Conservation (phyloP, 2,888 invertebrate genomes). For the Gnatocerus cornutus region DNA sequence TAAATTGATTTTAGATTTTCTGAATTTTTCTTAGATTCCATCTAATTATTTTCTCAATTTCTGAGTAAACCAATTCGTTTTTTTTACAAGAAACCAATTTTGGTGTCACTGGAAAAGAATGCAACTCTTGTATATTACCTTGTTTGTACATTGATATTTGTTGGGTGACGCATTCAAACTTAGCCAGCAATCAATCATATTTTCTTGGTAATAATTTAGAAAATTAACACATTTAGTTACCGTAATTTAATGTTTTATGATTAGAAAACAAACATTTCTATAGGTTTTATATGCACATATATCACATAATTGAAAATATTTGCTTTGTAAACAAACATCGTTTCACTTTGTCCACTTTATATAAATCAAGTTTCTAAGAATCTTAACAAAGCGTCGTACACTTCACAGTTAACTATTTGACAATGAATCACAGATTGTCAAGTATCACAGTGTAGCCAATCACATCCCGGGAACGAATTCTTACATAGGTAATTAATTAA, state of each 20-base stretch:
- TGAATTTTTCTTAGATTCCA: too few relatives aligned
- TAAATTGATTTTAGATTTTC: too few relatives aligned
- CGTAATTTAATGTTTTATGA: background rate
- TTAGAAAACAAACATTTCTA: too few relatives aligned
- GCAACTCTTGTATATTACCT: too few relatives aligned
- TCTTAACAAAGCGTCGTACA: background rate
- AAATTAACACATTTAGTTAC: background rate
- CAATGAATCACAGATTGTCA: conserved; percentile 9
- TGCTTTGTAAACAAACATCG: background rate
- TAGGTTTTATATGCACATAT: too few relatives aligned
- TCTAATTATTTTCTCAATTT: too few relatives aligned
- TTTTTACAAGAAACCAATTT: too few relatives aligned
- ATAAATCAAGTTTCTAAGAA: conserved; percentile 3
- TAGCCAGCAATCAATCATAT: background rate
- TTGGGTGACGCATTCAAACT: too few relatives aligned
- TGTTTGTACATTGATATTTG: too few relatives aligned
- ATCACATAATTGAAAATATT: background rate
- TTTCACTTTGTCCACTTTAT: background rate
- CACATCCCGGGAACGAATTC: conserved; percentile 8
- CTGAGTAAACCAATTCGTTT: too few relatives aligned
- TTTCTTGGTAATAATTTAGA: background rate
- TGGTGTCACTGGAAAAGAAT: too few relatives aligned
- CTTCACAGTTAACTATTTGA: background rate
- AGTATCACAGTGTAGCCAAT: conserved; percentile 10
- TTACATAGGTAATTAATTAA: conserved; percentile 3